Percentiles rank a stretch among this genome's conserved stretches.
phyloP scores from a whole-genome alignment of 2,888 invertebrate species.

The Lithosia quadra region DNA sequence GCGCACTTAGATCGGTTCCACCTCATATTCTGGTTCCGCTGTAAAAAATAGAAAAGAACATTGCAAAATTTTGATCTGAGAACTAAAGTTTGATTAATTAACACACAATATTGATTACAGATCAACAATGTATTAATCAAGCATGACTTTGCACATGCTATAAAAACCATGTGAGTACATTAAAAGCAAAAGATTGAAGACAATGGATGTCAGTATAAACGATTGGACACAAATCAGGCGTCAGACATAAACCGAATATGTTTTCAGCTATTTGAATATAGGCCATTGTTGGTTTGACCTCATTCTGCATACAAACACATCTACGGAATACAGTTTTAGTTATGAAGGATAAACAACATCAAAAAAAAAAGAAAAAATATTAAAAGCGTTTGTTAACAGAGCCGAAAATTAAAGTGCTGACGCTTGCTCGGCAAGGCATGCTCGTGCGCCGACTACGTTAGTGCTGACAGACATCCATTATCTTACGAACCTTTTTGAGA shows the following conservation, averaged over 20 bases:
- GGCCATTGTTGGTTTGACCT: constrained; percentile 47
- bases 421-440: constrained; percentile 56
- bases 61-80: constrained; percentile 48
- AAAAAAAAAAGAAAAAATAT: constrained; percentile 39
- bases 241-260: constrained; percentile 43
- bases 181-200: constrained; percentile 67
- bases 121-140: constrained; percentile 1
- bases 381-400: constrained; percentile 65
- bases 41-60: constrained; percentile 69
- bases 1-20: constrained; percentile 82
- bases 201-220: constrained; percentile 76
- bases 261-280: constrained; percentile 30
- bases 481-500: constrained; percentile 82
- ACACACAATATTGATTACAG: background rate
- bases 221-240: constrained; percentile 47
- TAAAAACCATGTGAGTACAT: constrained; percentile 39
- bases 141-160: constrained; percentile 38
- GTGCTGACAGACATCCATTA: constrained; percentile 79
- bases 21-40: constrained; percentile 80
- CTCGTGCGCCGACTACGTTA: constrained; percentile 67
- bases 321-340: constrained; percentile 34
- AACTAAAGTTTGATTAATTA: background rate
- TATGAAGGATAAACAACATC: constrained; percentile 47
- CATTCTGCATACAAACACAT: constrained; percentile 39
- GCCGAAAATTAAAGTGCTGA: constrained; percentile 53